Conservation (phyloP, 2,888 invertebrate species). For the Calameuta pallipes region DNA sequence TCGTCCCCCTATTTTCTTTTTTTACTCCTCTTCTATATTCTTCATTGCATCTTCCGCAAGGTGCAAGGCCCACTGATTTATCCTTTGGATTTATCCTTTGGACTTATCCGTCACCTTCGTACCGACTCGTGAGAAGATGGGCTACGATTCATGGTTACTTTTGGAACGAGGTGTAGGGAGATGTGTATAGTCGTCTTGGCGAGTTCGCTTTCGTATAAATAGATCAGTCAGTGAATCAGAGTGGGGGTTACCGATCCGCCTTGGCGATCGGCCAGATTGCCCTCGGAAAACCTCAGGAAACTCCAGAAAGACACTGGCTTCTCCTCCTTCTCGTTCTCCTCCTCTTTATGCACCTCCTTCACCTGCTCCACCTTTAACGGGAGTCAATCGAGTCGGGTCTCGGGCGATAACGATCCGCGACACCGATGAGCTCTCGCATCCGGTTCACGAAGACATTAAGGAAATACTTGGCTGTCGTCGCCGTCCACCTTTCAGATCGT, state of each 20-base stretch:
- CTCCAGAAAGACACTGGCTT: not conserved
- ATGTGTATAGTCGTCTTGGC: not conserved
- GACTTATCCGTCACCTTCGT: not conserved
- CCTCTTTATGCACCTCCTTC: not conserved
- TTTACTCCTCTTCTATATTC: slow-evolving; percentile 5
- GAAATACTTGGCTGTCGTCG: not conserved
- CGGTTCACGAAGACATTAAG: slow-evolving; percentile 5
- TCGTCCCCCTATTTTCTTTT: slow-evolving; percentile 18
- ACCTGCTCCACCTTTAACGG: not conserved
- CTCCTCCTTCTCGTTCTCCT: not conserved
- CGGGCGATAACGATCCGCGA: not conserved
- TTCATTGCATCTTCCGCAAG: slow-evolving; percentile 14
- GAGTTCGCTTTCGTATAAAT: not conserved
- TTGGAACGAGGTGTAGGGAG: not conserved
- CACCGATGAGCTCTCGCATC: not conserved
- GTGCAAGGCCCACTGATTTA: not conserved
- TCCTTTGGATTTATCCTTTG: slow-evolving; percentile 1
- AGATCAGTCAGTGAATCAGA: not conserved
- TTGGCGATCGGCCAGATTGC: not conserved
- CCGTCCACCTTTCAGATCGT: not conserved
- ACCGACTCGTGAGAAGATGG: not conserved
- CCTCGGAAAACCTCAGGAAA: not conserved
- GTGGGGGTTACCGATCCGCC: not conserved
- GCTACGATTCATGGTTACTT: not conserved
- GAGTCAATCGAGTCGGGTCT: not conserved